phyloP scores from a whole-genome alignment of 2,113 vertebrate genomes.

The Scolopax mira region DNA sequence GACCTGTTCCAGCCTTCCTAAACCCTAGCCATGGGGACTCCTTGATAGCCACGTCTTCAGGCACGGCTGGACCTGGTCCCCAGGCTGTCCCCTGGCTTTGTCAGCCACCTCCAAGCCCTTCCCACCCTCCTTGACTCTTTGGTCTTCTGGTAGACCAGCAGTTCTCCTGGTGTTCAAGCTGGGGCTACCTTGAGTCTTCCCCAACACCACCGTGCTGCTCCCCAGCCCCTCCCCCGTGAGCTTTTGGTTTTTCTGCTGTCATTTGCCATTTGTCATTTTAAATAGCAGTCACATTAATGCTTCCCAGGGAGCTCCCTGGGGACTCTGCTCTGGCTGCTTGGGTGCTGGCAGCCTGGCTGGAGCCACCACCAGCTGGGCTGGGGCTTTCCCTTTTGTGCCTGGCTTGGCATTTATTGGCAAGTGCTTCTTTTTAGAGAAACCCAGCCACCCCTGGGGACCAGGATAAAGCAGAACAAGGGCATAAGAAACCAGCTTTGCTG shows the following conservation, averaged over 20 bases:
- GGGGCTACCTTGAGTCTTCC: not conserved
- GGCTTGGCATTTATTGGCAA: not conserved
- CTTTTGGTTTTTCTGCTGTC: not conserved
- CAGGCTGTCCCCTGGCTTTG: not conserved
- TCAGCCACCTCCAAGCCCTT: not conserved
- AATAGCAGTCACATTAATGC: accelerated
- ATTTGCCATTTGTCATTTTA: not conserved
- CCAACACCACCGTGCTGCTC: not conserved
- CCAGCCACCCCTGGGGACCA: not conserved
- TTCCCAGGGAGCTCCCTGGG: not conserved
- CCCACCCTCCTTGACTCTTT: not conserved
- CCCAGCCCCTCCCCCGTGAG: not conserved
- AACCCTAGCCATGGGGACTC: not conserved
- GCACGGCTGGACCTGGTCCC: not conserved
- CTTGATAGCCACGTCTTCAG: not conserved
- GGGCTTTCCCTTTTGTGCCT: not conserved
- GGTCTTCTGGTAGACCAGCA: not conserved
- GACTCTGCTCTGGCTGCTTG: not conserved
- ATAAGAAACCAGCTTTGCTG: not conserved
- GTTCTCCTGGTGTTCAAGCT: not conserved
- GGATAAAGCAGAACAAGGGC: accelerated
- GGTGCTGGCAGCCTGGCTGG: not conserved
- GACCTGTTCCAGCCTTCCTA: not conserved
- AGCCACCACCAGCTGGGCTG: not conserved
- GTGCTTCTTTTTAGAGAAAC: too few species aligned